Conservation (phyloP, 2,113 vertebrate species). For the Bettongia penicillata region DNA sequence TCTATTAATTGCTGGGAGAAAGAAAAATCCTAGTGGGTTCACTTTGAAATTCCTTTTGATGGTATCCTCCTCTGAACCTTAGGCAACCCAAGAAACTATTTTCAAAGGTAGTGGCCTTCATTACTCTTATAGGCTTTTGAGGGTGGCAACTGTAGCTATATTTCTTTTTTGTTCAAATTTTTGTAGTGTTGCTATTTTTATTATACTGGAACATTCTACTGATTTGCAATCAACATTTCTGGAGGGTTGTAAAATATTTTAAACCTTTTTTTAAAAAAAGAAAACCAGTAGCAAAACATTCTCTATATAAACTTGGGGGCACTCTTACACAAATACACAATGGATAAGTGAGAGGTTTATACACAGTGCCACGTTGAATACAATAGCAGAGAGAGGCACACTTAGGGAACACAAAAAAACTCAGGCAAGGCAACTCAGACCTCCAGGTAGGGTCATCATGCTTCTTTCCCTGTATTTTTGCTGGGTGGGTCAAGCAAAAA, state of each 20-base stretch:
- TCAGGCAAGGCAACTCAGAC: background rate
- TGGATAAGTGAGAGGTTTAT: background rate
- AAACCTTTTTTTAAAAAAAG: background rate
- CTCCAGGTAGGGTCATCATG: background rate
- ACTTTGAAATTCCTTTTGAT: background rate
- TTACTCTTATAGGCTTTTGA: constrained; percentile 27
- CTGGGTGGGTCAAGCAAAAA: background rate
- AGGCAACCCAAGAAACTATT: background rate
- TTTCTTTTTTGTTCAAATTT: too few relatives aligned
- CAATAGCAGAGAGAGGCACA: background rate
- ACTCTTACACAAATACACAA: background rate
- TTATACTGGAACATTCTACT: too few relatives aligned
- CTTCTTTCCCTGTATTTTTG: background rate
- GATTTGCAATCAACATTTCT: too few relatives aligned
- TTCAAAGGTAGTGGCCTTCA: constrained; percentile 27
- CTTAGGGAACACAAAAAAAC: background rate
- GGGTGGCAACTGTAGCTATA: background rate
- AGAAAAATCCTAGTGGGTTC: constrained; percentile 12
- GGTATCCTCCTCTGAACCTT: constrained; percentile 1
- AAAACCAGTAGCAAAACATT: background rate
- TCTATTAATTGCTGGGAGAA: constrained; percentile 32
- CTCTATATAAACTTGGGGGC: background rate
- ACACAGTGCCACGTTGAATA: background rate
- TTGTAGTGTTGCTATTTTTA: too few relatives aligned
- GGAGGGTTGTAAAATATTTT: background rate